These are phyloP conservation scores for Calidris pygmaea DNA, from an alignment of 2,113 vertebrate genomes.

Conservation along the genomic window DNA sequence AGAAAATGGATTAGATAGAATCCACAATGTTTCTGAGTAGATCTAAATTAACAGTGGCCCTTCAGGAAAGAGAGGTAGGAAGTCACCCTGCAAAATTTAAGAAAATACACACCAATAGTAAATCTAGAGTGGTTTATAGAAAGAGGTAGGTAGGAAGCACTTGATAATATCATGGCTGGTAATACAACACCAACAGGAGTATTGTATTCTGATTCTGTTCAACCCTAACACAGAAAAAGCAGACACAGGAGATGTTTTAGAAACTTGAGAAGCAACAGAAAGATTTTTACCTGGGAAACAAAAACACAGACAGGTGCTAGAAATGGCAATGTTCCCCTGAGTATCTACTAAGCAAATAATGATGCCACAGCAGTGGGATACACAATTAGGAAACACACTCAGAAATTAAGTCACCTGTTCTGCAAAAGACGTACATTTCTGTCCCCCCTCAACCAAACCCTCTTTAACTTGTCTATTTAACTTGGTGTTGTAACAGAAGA, in stretches of 20 bases:
- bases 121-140: background rate
- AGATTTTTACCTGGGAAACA: constrained; percentile 3
- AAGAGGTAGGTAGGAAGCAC: background rate
- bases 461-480: background rate
- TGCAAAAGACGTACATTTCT: background rate
- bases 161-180: background rate
- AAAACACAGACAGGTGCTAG: background rate
- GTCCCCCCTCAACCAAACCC: background rate
- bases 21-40: constrained; percentile 24
- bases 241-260: background rate
- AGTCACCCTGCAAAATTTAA: constrained; percentile 8
- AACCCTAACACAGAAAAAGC: background rate
- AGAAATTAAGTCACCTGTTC: background rate
- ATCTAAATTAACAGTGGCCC: constrained; percentile 43
- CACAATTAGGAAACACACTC: background rate
- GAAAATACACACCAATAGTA: constrained; percentile 34
- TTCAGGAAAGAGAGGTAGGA: constrained; percentile 26
- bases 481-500: background rate
- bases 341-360: background rate
- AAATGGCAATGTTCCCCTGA: background rate
- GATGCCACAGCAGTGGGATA: background rate
- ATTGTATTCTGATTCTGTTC: constrained; percentile 23
- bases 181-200: background rate
- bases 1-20: constrained; percentile 57
- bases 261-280: background rate